A percentile compares a stretch with the other conserved stretches of the same genome.
These are phyloP conservation scores for human DNA, from an alignment of 2,113 vertebrate genomes.

Conservation along the genomic window DNA sequence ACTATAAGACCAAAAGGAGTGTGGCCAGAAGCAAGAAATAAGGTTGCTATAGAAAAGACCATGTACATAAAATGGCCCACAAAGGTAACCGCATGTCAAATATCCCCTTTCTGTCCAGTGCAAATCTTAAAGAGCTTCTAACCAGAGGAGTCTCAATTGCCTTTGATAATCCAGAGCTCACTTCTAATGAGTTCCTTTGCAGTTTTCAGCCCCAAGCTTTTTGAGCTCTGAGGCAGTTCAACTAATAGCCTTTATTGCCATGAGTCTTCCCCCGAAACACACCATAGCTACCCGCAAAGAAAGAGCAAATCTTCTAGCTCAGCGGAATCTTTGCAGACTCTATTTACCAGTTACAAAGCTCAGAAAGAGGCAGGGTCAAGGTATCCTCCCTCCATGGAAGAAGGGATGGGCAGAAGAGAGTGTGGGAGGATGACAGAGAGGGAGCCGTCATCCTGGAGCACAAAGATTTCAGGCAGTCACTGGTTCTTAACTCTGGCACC, in stretches of 20 bases:
- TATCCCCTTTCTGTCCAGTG: neutral
- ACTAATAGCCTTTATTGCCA: neutral
- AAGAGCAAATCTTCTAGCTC: neutral
- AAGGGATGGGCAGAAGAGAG: neutral
- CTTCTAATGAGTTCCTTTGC: neutral
- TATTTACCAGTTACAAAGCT: neutral
- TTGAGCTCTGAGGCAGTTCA: neutral
- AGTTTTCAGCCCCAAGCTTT: neutral
- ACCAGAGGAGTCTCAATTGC: neutral
- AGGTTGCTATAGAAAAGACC: neutral
- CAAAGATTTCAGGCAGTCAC: conserved; percentile 45
- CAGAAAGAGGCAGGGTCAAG: neutral
- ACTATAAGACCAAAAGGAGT: neutral
- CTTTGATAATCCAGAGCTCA: neutral
- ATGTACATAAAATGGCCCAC: neutral
- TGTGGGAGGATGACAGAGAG: neutral
- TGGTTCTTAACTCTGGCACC: conserved; percentile 64
- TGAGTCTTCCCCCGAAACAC: neutral
- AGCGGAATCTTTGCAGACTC: neutral
- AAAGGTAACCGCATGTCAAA: rapidly evolving
- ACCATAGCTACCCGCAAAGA: neutral
- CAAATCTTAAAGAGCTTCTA: neutral
- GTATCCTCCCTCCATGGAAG: neutral
- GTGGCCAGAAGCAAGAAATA: neutral
- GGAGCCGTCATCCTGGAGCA: conserved; percentile 36